phyloP scores from a whole-genome alignment of 2,113 vertebrate genomes.

The Takifugu bimaculatus region DNA sequence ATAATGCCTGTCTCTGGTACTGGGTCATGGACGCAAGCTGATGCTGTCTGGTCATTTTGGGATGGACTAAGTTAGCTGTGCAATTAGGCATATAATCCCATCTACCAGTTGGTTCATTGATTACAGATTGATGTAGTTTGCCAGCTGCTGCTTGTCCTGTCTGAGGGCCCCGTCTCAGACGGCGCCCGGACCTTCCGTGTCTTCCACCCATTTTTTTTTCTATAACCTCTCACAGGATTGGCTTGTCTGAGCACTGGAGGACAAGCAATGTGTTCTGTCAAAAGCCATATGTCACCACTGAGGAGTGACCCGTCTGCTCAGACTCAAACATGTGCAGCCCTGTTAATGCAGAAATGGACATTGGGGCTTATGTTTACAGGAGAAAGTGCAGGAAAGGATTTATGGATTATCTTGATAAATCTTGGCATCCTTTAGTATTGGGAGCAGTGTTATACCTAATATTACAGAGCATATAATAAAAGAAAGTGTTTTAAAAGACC shows the following conservation, averaged over 20 bases:
- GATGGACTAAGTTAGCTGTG: conserved; percentile 71
- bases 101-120: conserved; percentile 78
- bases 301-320: conserved; percentile 42
- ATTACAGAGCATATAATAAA: not conserved
- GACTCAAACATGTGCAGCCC: conserved; percentile 16
- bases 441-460: not conserved
- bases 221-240: conserved; percentile 49
- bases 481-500: too few relatives aligned
- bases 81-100: conserved; percentile 77
- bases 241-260: conserved; percentile 57
- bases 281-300: conserved; percentile 72
- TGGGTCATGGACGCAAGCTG: conserved; percentile 70
- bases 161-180: conserved; percentile 63
- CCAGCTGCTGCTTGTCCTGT: conserved; percentile 76
- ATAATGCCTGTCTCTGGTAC: conserved; percentile 62
- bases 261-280: conserved; percentile 48
- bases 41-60: conserved; percentile 71
- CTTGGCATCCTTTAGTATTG: conserved; percentile 32
- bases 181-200: conserved; percentile 41
- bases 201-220: conserved; percentile 39
- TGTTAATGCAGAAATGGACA: conserved; percentile 36
- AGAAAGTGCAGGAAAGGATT: conserved; percentile 56
- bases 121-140: conserved; percentile 74
- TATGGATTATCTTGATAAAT: conserved; percentile 30
- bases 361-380: conserved; percentile 44